phyloP scores from a whole-genome alignment of 2,888 invertebrate genomes.

The Rhagophthalmus giganteus region DNA sequence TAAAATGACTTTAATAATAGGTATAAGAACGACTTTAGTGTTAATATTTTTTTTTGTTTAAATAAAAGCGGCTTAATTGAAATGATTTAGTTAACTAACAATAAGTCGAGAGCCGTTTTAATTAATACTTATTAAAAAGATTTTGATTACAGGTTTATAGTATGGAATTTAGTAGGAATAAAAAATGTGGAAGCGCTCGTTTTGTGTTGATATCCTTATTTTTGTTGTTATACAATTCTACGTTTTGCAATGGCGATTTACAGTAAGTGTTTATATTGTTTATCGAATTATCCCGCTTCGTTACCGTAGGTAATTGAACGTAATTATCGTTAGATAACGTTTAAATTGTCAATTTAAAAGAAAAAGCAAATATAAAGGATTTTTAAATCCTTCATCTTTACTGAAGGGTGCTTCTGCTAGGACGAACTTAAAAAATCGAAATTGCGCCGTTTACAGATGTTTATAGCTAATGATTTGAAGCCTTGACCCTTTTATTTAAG shows the following conservation, averaged over 20 bases:
- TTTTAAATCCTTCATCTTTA: constrained; percentile 26
- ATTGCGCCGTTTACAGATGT: constrained; percentile 14
- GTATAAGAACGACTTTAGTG: too few species aligned
- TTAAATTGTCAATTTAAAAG: too few species aligned
- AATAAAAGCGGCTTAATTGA: too few species aligned
- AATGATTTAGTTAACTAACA: too few species aligned
- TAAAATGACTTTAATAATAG: not conserved
- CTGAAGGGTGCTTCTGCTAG: constrained; percentile 14
- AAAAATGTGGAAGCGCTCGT: constrained; percentile 6
- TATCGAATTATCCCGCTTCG: too few species aligned
- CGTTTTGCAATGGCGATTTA: constrained; percentile 15
- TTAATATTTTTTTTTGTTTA: too few species aligned
- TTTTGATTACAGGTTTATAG: not conserved
- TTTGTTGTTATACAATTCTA: constrained; percentile 12
- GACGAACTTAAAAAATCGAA: constrained; percentile 17
- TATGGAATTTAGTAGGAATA: constrained; percentile 10
- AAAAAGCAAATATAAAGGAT: too few species aligned
- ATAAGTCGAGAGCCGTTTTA: too few species aligned
- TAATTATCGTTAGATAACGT: too few species aligned
- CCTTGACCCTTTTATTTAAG: constrained; percentile 23
- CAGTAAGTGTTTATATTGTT: constrained; percentile 17
- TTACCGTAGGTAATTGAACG: too few species aligned
- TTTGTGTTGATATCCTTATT: constrained; percentile 11
- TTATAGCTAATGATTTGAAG: constrained; percentile 21
- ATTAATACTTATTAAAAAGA: not conserved